Conservation (phyloP, 2,797 vertebrate species). For the Siniperca obscura region DNA sequence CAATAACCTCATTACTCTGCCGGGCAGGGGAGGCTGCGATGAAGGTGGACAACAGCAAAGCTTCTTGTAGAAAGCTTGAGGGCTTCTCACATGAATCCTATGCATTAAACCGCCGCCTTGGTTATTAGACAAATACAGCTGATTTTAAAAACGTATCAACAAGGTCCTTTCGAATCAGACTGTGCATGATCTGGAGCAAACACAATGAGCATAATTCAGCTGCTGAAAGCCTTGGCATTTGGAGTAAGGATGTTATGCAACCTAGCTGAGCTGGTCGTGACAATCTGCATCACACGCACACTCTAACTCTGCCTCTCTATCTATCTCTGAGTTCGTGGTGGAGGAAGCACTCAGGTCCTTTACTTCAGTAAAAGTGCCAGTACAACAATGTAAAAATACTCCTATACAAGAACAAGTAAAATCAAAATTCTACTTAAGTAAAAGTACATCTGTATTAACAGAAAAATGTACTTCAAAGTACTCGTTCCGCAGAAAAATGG, state of each 20-base stretch:
- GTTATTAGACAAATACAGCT: constrained; percentile 6
- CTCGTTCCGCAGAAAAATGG: not conserved
- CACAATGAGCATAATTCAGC: constrained; percentile 73
- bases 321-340: not conserved
- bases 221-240: constrained; percentile 72
- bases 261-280: constrained; percentile 50
- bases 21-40: constrained; percentile 33
- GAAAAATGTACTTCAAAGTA: not conserved
- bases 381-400: not conserved
- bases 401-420: not conserved
- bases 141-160: constrained; percentile 44
- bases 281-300: constrained; percentile 57
- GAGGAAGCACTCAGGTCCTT: constrained; percentile 4
- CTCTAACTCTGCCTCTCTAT: constrained; percentile 20
- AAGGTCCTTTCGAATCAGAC: constrained; percentile 27
- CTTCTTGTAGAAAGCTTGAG: constrained; percentile 13
- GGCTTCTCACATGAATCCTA: constrained; percentile 30
- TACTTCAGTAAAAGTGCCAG: not conserved
- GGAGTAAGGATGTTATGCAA: constrained; percentile 74
- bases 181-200: constrained; percentile 45
- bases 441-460: not conserved
- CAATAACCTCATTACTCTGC: constrained; percentile 64
- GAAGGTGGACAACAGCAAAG: constrained; percentile 50
- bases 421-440: not conserved
- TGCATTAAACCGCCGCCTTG: constrained; percentile 8